Conservation (phyloP, 2,888 invertebrate species). For the Dynastes tityus region DNA sequence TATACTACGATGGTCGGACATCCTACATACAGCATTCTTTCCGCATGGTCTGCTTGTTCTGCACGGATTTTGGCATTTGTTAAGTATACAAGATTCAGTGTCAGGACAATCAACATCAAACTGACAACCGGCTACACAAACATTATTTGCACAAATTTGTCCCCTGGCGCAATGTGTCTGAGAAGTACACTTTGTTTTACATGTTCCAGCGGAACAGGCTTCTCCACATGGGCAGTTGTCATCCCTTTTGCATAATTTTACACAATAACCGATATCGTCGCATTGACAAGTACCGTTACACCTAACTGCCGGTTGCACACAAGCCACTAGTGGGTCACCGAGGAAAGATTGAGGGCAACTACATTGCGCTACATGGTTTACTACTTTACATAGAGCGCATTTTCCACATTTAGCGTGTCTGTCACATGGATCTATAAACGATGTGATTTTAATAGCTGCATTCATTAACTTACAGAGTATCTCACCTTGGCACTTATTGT, state of each 20-base stretch:
- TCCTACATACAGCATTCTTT: conserved; percentile 84
- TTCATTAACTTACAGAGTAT: conserved; percentile 41
- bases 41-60: conserved; percentile 82
- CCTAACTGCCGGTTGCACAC: conserved; percentile 79
- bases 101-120: conserved; percentile 85
- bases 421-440: conserved; percentile 82
- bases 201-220: conserved; percentile 81
- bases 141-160: conserved; percentile 82
- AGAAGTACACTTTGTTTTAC: conserved; percentile 81
- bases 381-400: conserved; percentile 87
- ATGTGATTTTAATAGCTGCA: conserved; percentile 24
- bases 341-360: conserved; percentile 86
- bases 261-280: conserved; percentile 87
- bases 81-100: conserved; percentile 81
- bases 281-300: conserved; percentile 87
- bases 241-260: conserved; percentile 77
- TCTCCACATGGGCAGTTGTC: conserved; percentile 88
- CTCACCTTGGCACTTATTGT: conserved; percentile 85
- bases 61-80: conserved; percentile 83
- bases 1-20: conserved; percentile 86
- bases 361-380: conserved; percentile 89
- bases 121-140: conserved; percentile 86
- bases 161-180: conserved; percentile 82
- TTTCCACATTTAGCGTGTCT: conserved; percentile 81
- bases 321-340: conserved; percentile 87